Percentiles rank a stretch among this genome's conserved stretches.
Conservation (phyloP, 2,797 vertebrate species). For the Arctocebus calabarensis region DNA sequence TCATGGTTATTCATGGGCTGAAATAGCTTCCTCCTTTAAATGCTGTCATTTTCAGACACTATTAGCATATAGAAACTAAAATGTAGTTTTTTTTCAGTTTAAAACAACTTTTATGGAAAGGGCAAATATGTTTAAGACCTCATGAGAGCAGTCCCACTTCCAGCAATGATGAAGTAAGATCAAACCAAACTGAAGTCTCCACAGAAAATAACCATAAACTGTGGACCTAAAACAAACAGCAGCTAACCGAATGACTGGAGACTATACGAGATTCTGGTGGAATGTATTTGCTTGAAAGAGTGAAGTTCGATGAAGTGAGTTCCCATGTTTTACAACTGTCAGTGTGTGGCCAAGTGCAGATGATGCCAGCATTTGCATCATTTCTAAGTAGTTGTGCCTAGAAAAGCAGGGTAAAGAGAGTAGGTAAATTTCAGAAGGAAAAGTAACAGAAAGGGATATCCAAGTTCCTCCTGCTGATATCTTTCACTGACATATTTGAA, state of each 20-base stretch:
- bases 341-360: background rate
- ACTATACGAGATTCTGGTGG: background rate
- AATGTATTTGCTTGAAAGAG: background rate
- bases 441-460: background rate
- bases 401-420: background rate
- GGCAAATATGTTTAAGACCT: conserved; percentile 26
- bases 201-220: background rate
- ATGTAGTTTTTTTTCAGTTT: background rate
- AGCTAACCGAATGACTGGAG: background rate
- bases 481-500: background rate
- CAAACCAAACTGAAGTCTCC: conserved; percentile 2
- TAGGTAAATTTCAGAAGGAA: background rate
- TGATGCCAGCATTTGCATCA: too few species aligned
- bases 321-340: background rate
- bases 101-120: background rate
- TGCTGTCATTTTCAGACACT: background rate
- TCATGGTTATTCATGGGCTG: background rate
- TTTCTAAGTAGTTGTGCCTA: background rate
- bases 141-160: background rate
- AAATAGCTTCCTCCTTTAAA: background rate
- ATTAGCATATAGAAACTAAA: background rate
- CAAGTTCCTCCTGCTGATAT: background rate
- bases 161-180: background rate
- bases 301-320: background rate
- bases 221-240: background rate